phyloP scores from a whole-genome alignment of 2,113 vertebrate species.

The Epinephelus fuscoguttatus region DNA sequence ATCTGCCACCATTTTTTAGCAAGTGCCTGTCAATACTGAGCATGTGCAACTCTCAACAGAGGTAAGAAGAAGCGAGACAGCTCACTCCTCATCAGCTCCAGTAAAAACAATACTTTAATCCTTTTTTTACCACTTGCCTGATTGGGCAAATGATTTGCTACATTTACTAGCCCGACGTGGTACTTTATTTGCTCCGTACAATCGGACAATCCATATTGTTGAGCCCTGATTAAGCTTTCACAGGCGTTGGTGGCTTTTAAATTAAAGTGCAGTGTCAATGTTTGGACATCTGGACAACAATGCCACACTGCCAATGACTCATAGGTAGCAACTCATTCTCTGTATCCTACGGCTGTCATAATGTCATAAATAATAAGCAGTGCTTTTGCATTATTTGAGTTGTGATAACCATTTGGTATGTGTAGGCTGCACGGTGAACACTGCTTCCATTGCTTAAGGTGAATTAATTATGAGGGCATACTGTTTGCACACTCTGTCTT shows the following conservation, averaged over 20 bases:
- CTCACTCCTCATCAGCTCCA: no score
- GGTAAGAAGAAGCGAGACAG: no score
- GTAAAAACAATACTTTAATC: no score
- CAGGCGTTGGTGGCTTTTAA: background rate
- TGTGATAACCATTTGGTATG: constrained; percentile 41
- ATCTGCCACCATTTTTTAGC: no score
- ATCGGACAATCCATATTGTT: no score
- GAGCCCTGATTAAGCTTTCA: background rate
- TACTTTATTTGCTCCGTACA: no score
- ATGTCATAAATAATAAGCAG: constrained; percentile 50
- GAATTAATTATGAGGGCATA: constrained; percentile 58
- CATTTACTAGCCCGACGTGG: no score
- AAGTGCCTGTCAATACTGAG: no score
- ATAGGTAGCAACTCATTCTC: constrained; percentile 4
- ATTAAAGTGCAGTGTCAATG: background rate
- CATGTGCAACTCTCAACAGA: no score
- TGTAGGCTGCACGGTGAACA: constrained; percentile 2
- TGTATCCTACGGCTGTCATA: background rate
- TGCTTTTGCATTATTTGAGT: constrained; percentile 55
- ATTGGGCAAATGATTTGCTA: no score
- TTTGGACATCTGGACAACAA: constrained; percentile 3
- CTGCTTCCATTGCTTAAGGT: constrained; percentile 41
- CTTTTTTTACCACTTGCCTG: no score
- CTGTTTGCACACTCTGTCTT: constrained; percentile 31
- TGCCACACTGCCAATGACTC: background rate